phyloP scores from a whole-genome alignment of 30 jellyfish, hydroid and myxozoan genomes.

The Hydractinia echinata region DNA sequence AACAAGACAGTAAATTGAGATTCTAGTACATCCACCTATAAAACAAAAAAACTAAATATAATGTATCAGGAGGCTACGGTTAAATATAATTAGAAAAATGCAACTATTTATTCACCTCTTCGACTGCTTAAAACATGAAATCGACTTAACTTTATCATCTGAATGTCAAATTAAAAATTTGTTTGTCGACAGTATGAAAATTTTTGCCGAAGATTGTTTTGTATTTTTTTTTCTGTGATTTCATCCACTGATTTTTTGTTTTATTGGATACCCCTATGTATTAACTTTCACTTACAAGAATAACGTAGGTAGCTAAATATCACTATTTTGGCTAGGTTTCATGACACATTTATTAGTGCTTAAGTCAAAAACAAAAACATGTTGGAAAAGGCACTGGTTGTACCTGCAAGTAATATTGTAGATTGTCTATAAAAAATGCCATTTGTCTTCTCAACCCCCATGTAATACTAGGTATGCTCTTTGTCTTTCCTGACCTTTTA shows the following conservation, averaged over 20 bases:
- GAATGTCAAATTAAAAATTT: too few species aligned
- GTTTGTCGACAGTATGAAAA: too few species aligned
- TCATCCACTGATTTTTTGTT: too few species aligned
- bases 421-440: slow-evolving; percentile 90
- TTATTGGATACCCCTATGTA: too few species aligned
- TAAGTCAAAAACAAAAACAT: too few species aligned
- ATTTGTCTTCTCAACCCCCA: slow-evolving; percentile 85
- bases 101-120: not conserved
- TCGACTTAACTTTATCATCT: not conserved
- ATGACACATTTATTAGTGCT: too few species aligned
- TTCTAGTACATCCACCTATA: slow-evolving; percentile 91
- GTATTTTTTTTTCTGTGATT: too few species aligned
- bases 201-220: too few species aligned
- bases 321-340: too few species aligned
- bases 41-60: not conserved
- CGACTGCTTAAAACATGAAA: not conserved
- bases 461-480: slow-evolving; percentile 38
- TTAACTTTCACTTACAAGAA: too few species aligned
- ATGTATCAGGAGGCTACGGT: not conserved
- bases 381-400: too few species aligned
- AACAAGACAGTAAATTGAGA: slow-evolving; percentile 74
- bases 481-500: slow-evolving; percentile 47
- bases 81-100: not conserved
- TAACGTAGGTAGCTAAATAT: too few species aligned
- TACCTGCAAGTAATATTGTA: slow-evolving; percentile 93